Evolutionary conservation across 2,797 vertebrate genomes (phyloP), one percentile per base, ranked within the genome.

Genomic region (Ctenopoma multispine): DNA sequence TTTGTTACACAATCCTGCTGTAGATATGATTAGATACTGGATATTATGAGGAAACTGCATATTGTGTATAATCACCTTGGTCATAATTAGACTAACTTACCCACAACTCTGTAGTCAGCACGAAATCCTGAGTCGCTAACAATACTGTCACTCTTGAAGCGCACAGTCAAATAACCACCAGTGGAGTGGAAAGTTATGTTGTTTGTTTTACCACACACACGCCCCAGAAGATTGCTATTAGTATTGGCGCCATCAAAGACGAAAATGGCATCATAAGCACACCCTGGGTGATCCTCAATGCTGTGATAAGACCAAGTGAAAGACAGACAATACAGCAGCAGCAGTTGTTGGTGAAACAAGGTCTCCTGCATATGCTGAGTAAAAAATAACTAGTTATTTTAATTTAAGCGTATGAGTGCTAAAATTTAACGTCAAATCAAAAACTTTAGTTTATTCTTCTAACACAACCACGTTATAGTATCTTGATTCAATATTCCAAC

Each of bases 161-260:
- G 29, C 14, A 90, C 83, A 4, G 83, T 86, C 67, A 90, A 27
- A 54, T 64, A 60, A n/a, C 15, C 27, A 31, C 81, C 4, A 0
- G 81, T 84, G 13, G 87, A 81, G 57, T 43, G 2, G 43, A 83
- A 85, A n/a, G 12, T 38, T 1, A 9, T 1, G 3, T 0, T 29
- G 1, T 24, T 31, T 0, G 2, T 10, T 4, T 13, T 11, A 8
- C 20, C 2, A 53, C 87, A 86, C 23, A 60, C 1, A 12, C 2
- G 34, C 1, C 59, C 74, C 46, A 88, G 41, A 41, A 72, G 49
- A 1, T 50, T 81, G 57, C 4, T 40, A 2, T 1, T 12, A 29
- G n/a, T 77, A 3, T 11, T 47, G 8, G 5, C 3, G n/a, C 86
- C 81, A 48, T 89, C 81, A 27, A 83, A 87, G 50, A 90, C 23